phyloP scores from a whole-genome alignment of 1,140 invertebrate species.

The Artemia franciscana region DNA sequence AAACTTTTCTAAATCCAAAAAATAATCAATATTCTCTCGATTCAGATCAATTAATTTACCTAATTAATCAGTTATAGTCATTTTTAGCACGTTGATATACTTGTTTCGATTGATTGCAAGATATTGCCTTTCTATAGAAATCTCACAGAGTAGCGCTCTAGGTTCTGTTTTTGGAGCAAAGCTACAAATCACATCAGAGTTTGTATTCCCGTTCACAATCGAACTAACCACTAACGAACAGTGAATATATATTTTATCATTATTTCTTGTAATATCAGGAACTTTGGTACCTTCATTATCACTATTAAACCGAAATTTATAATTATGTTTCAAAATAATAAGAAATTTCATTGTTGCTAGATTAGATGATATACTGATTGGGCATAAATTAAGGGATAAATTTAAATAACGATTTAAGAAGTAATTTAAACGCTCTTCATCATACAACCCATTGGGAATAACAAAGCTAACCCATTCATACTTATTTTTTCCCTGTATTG shows the following conservation, averaged over 20 bases:
- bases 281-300: background rate
- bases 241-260: background rate
- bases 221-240: background rate
- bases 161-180: background rate
- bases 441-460: background rate
- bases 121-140: background rate
- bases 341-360: background rate
- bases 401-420: background rate
- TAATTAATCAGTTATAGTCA: background rate
- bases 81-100: background rate
- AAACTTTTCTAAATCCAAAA: background rate
- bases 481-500: background rate
- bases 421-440: background rate
- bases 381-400: background rate
- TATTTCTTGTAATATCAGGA: background rate
- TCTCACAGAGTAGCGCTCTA: background rate
- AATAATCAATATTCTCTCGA: background rate
- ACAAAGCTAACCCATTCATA: background rate
- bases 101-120: background rate
- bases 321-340: background rate
- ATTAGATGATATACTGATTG: background rate
- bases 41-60: background rate
- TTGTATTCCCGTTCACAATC: background rate
- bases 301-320: background rate
- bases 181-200: background rate